Evolutionary conservation across 1,140 invertebrate genomes (phyloP).

Genomic region (Drosophila punjabiensis): DNA sequence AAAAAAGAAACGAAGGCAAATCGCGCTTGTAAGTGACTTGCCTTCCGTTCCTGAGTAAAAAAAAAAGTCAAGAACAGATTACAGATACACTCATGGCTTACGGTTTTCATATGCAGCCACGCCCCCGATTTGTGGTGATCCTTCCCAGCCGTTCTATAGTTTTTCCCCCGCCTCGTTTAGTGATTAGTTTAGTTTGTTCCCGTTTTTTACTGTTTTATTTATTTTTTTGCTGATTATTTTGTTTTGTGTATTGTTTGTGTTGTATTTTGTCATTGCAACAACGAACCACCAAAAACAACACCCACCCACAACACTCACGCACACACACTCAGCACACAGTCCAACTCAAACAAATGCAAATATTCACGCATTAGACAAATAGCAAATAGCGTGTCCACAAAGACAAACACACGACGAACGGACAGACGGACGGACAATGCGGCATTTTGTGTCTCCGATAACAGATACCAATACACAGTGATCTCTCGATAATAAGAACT

Average conservation of each 20-base stretch:
- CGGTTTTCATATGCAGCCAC: constrained; percentile 16
- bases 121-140: constrained; percentile 28
- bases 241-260: constrained; percentile 38
- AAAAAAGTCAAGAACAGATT: constrained; percentile 9
- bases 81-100: constrained; percentile 10
- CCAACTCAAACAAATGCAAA: constrained; percentile 13
- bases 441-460: constrained; percentile 9
- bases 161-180: constrained; percentile 4
- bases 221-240: constrained; percentile 34
- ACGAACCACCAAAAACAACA: constrained; percentile 13
- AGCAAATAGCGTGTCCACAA: constrained; percentile 12
- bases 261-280: constrained; percentile 49
- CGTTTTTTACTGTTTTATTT: constrained; percentile 10
- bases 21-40: constrained; percentile 5
- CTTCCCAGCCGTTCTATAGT: neutral
- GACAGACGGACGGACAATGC: constrained; percentile 4
- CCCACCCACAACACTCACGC: constrained; percentile 41
- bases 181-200: constrained; percentile 6
- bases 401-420: constrained; percentile 4
- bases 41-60: neutral
- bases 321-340: constrained; percentile 3
- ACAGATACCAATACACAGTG: neutral
- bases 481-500: neutral
- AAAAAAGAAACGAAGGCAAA: neutral
- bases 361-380: constrained; percentile 29